Evolutionary conservation across 2,888 invertebrate genomes (phyloP), one percentile per base, ranked within the genome.

Genomic region (Lochmaea crataegi): DNA sequence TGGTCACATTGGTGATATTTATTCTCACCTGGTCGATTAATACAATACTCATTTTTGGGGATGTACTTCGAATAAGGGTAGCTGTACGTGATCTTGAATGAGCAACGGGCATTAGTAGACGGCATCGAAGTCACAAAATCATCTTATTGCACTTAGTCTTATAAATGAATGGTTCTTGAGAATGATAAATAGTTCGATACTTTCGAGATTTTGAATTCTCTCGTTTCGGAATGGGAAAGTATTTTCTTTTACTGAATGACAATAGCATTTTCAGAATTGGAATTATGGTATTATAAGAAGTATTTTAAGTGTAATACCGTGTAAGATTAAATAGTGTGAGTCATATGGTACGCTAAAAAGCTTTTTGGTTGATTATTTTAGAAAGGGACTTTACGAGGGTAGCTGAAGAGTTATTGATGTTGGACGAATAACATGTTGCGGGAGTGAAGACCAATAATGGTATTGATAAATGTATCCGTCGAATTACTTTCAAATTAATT

Each of bases 1-100:
- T 73, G 71, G 73, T 73, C 76, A 71, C 66, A 64, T 53, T 45
- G 68, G 56, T 41, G 73, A 61, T 68, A 69, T 70, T 68, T 72
- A 65, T 72, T 69, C 75, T 75, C 76, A 75, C 75, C 76, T 76
- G 73, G 73, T 64, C 66, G 71, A 73, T 76, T 65, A 64, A 70
- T 69, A 76, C 76, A 76, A 76, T 75, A 38, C 66, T 64, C 48
- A 72, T 71, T 72, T 72, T 66, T 66, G 75, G 69, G 73, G 73
- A 70, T 68, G 71, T 67, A 72, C 70, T 73, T 56, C 68, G 58
- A 71, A 68, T 76, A 73, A 74, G 73, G 75, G 75, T 72, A 66
- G 71, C 60, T 71, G 68, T 68, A 77, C 77, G 77, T 77, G 77
- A 70, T 71, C 60, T 51, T 51, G 71, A 77, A 77, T 77, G 32